A percentile compares a stretch with the other conserved stretches of the same genome.
Evolutionary conservation across 2,113 vertebrate species (phyloP).

Genomic region (Coregonus clupeaformis): DNA sequence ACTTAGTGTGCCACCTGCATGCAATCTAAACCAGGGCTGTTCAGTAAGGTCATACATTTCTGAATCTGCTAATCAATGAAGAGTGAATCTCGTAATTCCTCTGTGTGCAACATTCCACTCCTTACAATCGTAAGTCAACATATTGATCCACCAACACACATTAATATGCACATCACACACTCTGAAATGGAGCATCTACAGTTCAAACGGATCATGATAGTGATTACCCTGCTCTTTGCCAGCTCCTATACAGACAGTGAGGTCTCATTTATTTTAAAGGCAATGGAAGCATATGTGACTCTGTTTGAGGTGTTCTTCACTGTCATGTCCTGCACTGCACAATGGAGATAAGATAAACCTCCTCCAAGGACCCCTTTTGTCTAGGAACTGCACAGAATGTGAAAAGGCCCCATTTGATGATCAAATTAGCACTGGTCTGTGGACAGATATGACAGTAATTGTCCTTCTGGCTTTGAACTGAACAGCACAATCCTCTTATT

Average conservation of each 20-base stretch:
- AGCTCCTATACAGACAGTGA: background rate
- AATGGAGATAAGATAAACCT: background rate
- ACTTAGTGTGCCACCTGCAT: too few relatives aligned
- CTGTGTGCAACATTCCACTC: background rate
- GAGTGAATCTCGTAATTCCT: background rate
- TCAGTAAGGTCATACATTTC: too few relatives aligned
- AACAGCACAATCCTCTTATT: background rate
- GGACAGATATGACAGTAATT: slow-evolving; percentile 1
- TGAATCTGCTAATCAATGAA: too few relatives aligned
- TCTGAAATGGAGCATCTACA: slow-evolving; percentile 23
- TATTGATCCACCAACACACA: background rate
- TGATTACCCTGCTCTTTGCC: slow-evolving; percentile 46
- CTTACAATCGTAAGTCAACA: background rate
- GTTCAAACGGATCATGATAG: slow-evolving; percentile 3
- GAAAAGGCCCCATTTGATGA: background rate
- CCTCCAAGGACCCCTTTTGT: background rate
- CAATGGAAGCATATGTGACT: background rate
- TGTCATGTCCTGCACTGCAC: slow-evolving; percentile 1
- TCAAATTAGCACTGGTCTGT: background rate
- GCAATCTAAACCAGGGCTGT: too few relatives aligned
- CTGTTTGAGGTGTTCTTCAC: background rate
- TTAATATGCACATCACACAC: slow-evolving; percentile 38
- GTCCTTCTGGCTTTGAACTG: background rate
- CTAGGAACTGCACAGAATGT: background rate
- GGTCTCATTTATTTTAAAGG: slow-evolving; percentile 8